A percentile compares a stretch with the other conserved stretches of the same genome.
Conservation (phyloP, 2,113 vertebrate genomes). For the Phasianus colchicus region DNA sequence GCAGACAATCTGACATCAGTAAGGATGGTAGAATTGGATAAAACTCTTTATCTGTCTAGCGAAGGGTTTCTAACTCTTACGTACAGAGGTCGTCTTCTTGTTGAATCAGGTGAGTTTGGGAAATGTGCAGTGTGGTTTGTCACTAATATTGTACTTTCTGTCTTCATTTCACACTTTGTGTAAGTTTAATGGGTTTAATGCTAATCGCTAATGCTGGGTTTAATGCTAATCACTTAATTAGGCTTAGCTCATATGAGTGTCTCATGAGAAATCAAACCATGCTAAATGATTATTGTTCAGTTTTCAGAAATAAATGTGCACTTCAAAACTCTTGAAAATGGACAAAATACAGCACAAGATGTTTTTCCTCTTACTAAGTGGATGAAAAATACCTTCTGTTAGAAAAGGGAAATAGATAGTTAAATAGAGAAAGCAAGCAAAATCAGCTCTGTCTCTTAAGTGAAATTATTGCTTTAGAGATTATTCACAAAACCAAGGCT, state of each 20-base stretch:
- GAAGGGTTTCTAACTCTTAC: constrained; percentile 87
- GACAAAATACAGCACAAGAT: not conserved
- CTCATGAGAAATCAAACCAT: not conserved
- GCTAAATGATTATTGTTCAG: not conserved
- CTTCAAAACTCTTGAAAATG: not conserved
- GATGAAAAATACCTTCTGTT: not conserved
- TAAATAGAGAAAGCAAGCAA: not conserved
- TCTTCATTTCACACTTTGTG: not conserved
- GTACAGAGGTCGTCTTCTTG: constrained; percentile 80
- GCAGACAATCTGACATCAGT: constrained; percentile 32
- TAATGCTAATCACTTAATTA: not conserved
- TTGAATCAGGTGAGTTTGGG: constrained; percentile 76
- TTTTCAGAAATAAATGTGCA: not conserved
- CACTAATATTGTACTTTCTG: not conserved
- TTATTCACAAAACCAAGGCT: not conserved
- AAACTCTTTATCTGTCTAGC: constrained; percentile 85
- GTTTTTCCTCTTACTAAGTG: not conserved
- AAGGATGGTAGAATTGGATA: constrained; percentile 82
- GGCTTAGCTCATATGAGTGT: not conserved
- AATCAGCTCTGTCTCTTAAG: not conserved
- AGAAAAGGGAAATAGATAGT: not conserved
- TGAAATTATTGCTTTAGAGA: not conserved
- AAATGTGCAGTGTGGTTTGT: not conserved
- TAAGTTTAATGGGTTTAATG: not conserved
- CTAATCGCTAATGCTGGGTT: not conserved